Evolutionary conservation across 2,113 vertebrate genomes (phyloP).

Genomic region (Seriola aureovittata): DNA sequence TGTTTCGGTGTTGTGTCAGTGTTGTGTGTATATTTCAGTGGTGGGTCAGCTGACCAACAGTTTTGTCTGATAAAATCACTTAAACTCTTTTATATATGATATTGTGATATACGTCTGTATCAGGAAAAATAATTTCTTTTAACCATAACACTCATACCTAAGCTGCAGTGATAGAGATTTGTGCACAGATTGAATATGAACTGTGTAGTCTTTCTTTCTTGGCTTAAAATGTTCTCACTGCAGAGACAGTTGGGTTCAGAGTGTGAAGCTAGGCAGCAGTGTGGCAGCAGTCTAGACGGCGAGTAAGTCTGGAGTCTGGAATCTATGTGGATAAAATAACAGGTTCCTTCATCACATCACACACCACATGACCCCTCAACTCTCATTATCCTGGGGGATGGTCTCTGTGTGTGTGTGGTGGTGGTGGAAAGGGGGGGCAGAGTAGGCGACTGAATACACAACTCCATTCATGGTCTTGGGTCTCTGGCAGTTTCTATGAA

Average conservation of each 20-base stretch:
- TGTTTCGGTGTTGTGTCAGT: too few species aligned
- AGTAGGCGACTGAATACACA: conserved; percentile 46
- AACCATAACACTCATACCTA: neutral
- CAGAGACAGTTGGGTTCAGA: conserved; percentile 23
- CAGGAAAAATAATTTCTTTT: neutral
- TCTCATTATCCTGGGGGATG: conserved; percentile 48
- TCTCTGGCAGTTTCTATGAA: conserved; percentile 30
- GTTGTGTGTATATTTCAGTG: too few species aligned
- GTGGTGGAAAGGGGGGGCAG: conserved; percentile 8
- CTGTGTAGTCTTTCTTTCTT: conserved; percentile 2
- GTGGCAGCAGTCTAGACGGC: conserved; percentile 51
- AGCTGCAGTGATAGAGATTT: neutral
- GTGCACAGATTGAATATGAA: neutral
- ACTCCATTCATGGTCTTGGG: conserved; percentile 54
- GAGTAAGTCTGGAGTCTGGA: conserved; percentile 48
- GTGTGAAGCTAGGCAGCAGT: conserved; percentile 13
- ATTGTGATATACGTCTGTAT: neutral
- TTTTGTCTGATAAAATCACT: too few species aligned
- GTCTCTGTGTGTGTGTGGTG: conserved; percentile 15
- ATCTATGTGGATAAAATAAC: conserved; percentile 64
- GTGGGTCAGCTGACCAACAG: too few species aligned
- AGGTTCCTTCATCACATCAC: conserved; percentile 59
- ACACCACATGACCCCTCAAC: conserved; percentile 56
- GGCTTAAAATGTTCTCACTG: conserved; percentile 18
- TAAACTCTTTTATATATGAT: too few species aligned